A percentile compares a stretch with the other conserved stretches of the same genome.
phyloP scores from a whole-genome alignment of 2,888 invertebrate genomes.

The Agriopis marginaria region DNA sequence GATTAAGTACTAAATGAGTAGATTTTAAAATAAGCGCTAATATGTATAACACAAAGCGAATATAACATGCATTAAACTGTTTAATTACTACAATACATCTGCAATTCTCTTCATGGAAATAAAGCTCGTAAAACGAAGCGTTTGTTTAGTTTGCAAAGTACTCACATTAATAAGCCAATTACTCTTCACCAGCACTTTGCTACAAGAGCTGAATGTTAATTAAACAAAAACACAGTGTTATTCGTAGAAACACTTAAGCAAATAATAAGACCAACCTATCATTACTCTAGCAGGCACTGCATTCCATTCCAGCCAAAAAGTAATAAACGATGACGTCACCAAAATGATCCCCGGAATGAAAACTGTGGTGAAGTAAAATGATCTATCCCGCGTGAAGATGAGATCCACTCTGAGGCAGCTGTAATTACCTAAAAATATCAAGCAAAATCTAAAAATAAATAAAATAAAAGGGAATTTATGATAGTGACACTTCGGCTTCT shows the following conservation, averaged over 20 bases:
- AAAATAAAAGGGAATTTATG: conserved; percentile 53
- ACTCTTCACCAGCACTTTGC: conserved; percentile 32
- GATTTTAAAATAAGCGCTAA: conserved; percentile 29
- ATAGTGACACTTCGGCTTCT: conserved; percentile 54
- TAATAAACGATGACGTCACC: conserved; percentile 98
- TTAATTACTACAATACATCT: background rate
- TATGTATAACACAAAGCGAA: conserved; percentile 13
- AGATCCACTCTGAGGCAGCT: conserved; percentile 97
- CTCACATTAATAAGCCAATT: conserved; percentile 39
- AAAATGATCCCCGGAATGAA: conserved; percentile 98
- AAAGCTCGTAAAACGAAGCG: conserved; percentile 33
- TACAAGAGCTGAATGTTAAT: conserved; percentile 38
- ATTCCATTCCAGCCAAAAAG: conserved; percentile 99
- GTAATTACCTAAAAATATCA: conserved; percentile 93
- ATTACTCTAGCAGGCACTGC: conserved; percentile 98
- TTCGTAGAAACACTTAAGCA: conserved; percentile 48
- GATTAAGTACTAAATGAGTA: conserved; percentile 9
- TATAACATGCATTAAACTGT: conserved; percentile 23
- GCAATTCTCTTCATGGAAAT: conserved; percentile 16
- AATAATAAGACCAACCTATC: conserved; percentile 91
- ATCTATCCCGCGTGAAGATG: conserved; percentile 97
- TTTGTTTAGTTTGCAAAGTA: conserved; percentile 27
- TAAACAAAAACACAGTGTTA: conserved; percentile 35
- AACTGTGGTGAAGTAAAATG: conserved; percentile 98
- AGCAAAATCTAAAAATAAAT: conserved; percentile 77